Conservation (phyloP, 2,113 vertebrate species). For the Neopipo cinnamomea region DNA sequence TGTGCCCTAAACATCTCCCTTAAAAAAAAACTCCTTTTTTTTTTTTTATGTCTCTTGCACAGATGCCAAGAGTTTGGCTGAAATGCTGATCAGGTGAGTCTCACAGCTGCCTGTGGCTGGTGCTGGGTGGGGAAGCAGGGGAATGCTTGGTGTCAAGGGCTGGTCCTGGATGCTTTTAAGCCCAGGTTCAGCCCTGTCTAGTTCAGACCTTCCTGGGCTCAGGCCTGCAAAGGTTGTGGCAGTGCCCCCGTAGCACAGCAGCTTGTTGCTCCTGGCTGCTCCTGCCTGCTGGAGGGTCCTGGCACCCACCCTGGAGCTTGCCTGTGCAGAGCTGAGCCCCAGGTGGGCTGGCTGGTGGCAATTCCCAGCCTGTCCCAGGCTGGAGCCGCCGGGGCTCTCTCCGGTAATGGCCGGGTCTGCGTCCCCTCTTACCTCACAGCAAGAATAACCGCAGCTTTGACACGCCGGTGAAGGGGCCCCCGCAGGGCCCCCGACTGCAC, state of each 20-base stretch:
- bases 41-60: neutral
- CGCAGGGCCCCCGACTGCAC: conserved; percentile 95
- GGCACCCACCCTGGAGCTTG: neutral
- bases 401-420: neutral
- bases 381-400: neutral
- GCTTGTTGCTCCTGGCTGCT: neutral
- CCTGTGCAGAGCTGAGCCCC: neutral
- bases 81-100: conserved; percentile 96
- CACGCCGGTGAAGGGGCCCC: conserved; percentile 96
- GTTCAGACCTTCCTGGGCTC: neutral
- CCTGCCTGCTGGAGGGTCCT: neutral
- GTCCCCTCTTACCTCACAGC: conserved; percentile 76
- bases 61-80: conserved; percentile 98
- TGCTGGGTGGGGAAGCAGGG: neutral
- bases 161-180: neutral
- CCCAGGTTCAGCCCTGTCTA: rapidly evolving
- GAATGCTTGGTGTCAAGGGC: neutral
- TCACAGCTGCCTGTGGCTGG: rapidly evolving
- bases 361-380: neutral
- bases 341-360: neutral
- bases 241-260: neutral
- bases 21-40: neutral
- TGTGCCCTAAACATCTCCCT: neutral
- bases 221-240: rapidly evolving
- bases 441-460: conserved; percentile 99